Conservation (phyloP, 2,797 vertebrate species). For the Nyctalus aviator region DNA sequence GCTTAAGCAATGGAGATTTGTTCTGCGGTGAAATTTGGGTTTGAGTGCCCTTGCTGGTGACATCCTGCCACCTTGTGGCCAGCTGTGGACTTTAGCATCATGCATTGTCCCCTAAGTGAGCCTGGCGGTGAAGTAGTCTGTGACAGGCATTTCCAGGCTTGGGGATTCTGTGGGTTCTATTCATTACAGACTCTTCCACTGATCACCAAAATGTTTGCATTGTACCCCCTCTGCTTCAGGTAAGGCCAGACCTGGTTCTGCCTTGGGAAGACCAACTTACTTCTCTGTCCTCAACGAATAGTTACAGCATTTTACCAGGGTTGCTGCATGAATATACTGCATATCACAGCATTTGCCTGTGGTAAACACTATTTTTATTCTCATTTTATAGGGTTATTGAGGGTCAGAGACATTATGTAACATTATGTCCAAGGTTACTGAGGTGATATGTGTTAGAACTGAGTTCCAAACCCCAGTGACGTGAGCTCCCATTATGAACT, state of each 20-base stretch:
- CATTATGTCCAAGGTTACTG: neutral
- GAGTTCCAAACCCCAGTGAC: neutral
- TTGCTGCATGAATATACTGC: too few relatives aligned
- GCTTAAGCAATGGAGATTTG: neutral
- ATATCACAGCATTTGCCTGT: neutral
- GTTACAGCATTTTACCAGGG: neutral
- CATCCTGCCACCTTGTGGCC: constrained; percentile 86
- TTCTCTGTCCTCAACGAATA: neutral
- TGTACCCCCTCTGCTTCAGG: neutral
- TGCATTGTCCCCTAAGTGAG: neutral
- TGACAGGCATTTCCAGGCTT: neutral
- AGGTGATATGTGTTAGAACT: neutral
- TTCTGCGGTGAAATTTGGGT: accelerated
- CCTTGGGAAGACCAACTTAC: neutral
- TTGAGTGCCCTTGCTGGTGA: constrained; percentile 61
- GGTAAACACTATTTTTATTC: neutral
- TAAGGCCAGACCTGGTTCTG: neutral
- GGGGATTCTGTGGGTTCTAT: neutral
- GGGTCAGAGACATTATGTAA: neutral
- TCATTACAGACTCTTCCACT: neutral
- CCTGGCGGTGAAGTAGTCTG: neutral
- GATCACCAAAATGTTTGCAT: neutral
- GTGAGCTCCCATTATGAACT: neutral
- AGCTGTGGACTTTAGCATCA: neutral
- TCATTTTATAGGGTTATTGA: constrained; percentile 28